These are phyloP conservation scores for Sander vitreus DNA, from an alignment of 2,113 vertebrate genomes.

Conservation along the genomic window DNA sequence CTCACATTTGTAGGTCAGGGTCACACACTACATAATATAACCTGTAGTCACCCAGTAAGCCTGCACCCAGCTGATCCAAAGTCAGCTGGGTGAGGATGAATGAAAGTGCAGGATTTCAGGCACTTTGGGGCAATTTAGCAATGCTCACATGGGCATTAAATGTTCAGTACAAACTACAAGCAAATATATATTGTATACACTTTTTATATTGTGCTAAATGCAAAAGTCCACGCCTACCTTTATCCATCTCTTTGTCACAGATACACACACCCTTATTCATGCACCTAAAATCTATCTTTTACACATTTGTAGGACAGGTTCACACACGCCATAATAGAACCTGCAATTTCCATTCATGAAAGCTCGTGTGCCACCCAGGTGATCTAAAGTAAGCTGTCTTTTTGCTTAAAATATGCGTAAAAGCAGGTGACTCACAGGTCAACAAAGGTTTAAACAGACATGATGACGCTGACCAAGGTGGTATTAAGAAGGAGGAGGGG, in stretches of 20 bases:
- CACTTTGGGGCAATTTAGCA: not conserved
- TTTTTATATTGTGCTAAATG: not conserved
- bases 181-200: not conserved
- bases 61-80: slow-evolving; percentile 18
- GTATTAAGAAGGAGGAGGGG: not conserved
- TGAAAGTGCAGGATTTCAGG: slow-evolving; percentile 13
- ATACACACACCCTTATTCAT: not conserved
- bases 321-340: slow-evolving; percentile 8
- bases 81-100: slow-evolving; percentile 16
- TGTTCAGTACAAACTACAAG: not conserved
- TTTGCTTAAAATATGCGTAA: slow-evolving; percentile 8
- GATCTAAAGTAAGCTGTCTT: slow-evolving; percentile 24
- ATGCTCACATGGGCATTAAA: not conserved
- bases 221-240: not conserved
- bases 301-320: not conserved
- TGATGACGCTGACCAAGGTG: too few relatives aligned
- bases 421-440: not conserved
- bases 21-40: not conserved
- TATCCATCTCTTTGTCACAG: too few relatives aligned
- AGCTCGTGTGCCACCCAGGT: slow-evolving; percentile 23
- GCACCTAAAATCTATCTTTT: not conserved
- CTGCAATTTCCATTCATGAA: not conserved
- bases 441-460: not conserved
- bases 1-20: not conserved
- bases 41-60: not conserved